Evolutionary conservation across 2,888 invertebrate genomes (phyloP).

Genomic region (Brachyptera risi): DNA sequence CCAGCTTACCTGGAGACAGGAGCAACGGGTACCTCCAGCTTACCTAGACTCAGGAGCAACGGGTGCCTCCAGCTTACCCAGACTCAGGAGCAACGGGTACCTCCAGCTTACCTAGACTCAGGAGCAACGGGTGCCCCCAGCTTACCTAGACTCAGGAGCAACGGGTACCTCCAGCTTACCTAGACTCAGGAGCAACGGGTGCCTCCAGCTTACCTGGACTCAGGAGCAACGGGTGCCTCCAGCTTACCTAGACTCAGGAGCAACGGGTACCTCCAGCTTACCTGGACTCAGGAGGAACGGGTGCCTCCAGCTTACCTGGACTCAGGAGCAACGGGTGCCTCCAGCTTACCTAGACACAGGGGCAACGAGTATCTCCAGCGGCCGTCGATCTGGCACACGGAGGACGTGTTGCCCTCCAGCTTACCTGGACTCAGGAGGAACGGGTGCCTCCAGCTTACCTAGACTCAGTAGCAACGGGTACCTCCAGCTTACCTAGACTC

Average conservation of each 20-base stretch:
- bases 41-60: conserved; percentile 84
- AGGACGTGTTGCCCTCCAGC: conserved; percentile 81
- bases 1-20: too few relatives aligned
- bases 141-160: too few relatives aligned
- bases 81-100: too few relatives aligned
- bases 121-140: conserved; percentile 91
- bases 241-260: conserved; percentile 86
- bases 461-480: conserved; percentile 88
- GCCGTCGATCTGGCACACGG: conserved; percentile 91
- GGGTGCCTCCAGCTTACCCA: conserved; percentile 95
- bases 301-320: conserved; percentile 72
- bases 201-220: too few relatives aligned
- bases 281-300: too few relatives aligned
- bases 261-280: conserved; percentile 89
- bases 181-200: conserved; percentile 85
- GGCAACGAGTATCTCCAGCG: conserved; percentile 93
- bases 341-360: conserved; percentile 88
- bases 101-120: conserved; percentile 82
- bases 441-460: too few relatives aligned
- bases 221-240: too few relatives aligned
- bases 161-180: too few relatives aligned
- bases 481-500: too few relatives aligned
- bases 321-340: conserved; percentile 89
- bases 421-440: too few relatives aligned
- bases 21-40: too few relatives aligned